Evolutionary conservation across 1,140 invertebrate species (phyloP).

Genomic region (Schmidtea mediterranea): DNA sequence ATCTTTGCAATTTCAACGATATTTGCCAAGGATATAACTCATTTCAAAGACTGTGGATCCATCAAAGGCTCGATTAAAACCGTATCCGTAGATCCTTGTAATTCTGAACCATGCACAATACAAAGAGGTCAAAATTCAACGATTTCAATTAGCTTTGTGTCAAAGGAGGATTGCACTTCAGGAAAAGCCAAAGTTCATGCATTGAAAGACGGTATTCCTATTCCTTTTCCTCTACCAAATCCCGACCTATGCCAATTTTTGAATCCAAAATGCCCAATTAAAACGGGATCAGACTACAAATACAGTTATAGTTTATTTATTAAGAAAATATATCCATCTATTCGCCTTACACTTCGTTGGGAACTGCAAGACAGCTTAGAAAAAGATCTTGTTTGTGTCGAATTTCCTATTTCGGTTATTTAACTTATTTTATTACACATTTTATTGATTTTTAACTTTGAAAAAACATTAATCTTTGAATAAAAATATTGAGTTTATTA

Average conservation of each 20-base stretch:
- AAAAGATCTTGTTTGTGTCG: too few species aligned
- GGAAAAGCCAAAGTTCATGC: constrained; percentile 29
- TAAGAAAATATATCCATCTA: constrained; percentile 33
- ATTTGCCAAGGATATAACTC: too few species aligned
- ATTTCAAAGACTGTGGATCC: background rate
- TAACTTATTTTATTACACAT: too few species aligned
- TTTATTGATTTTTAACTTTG: too few species aligned
- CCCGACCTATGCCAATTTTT: constrained; percentile 37
- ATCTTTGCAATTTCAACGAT: too few species aligned
- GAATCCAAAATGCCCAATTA: constrained; percentile 39
- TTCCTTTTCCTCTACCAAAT: constrained; percentile 41
- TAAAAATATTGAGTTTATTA: too few species aligned
- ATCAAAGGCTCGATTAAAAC: background rate
- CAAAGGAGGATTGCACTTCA: constrained; percentile 9
- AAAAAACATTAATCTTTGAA: too few species aligned
- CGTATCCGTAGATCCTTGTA: constrained; percentile 4
- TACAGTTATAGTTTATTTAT: constrained; percentile 36
- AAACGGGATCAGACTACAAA: constrained; percentile 29
- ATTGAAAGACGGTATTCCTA: constrained; percentile 36
- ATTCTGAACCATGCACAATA: constrained; percentile 1
- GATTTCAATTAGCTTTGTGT: constrained; percentile 4
- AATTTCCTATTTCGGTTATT: too few species aligned
- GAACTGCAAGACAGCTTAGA: too few species aligned
- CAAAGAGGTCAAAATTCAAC: constrained; percentile 7
- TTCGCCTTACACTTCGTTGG: too few species aligned